phyloP scores from a whole-genome alignment of 2,113 vertebrate species.

The Leucopternis melanops region DNA sequence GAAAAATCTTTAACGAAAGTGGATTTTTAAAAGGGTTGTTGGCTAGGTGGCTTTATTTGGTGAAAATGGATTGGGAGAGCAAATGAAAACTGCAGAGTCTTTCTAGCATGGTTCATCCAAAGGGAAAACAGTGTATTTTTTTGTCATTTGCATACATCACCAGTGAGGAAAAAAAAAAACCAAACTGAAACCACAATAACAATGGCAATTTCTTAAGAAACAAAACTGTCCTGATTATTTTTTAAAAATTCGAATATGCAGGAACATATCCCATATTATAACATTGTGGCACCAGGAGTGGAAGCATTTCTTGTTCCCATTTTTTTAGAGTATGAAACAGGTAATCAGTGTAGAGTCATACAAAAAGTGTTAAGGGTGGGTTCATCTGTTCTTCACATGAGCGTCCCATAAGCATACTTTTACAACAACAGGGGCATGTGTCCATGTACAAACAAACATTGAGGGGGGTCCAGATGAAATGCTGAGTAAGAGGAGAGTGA shows the following conservation, averaged over 20 bases:
- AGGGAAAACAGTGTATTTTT: background rate
- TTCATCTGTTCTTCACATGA: background rate
- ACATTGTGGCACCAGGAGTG: background rate
- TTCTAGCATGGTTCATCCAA: background rate
- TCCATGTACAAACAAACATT: background rate
- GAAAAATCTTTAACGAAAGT: background rate
- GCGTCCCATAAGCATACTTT: background rate
- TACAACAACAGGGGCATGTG: accelerated
- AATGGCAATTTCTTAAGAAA: background rate
- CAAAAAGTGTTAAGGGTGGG: background rate
- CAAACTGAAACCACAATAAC: background rate
- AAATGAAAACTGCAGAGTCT: background rate
- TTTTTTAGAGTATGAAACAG: background rate
- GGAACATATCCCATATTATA: background rate
- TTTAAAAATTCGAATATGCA: background rate
- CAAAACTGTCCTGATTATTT: background rate
- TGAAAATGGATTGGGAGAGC: background rate
- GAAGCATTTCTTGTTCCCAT: background rate
- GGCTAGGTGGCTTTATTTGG: background rate
- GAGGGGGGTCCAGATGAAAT: background rate
- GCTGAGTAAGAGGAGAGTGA: background rate
- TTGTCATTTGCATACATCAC: background rate
- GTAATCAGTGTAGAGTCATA: background rate
- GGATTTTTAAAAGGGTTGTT: background rate
- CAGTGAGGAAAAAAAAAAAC: background rate